A percentile compares a stretch with the other conserved stretches of the same genome.
Conservation (phyloP, 2,113 vertebrate genomes). For the Saimiri boliviensis region DNA sequence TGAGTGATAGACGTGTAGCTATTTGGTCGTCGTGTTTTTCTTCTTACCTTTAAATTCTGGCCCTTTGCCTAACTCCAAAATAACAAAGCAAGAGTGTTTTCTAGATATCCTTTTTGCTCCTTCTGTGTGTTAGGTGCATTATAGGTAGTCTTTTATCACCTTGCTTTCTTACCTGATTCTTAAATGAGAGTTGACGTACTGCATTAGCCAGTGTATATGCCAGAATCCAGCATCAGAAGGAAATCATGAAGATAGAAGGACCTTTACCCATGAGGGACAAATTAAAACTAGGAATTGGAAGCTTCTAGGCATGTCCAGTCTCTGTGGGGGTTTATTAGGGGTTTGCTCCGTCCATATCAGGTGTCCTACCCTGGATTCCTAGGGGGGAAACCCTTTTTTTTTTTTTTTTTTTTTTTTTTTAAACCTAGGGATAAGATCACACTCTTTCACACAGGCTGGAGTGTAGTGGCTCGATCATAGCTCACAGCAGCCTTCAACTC, state of each 20-base stretch:
- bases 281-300: not conserved
- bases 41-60: slow-evolving; percentile 11
- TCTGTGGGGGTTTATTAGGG: not conserved
- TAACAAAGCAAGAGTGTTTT: not conserved
- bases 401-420: too few species aligned
- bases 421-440: too few species aligned
- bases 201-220: not conserved
- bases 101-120: not conserved
- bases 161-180: not conserved
- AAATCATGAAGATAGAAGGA: not conserved
- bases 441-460: too few species aligned
- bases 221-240: not conserved
- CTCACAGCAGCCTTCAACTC: too few species aligned
- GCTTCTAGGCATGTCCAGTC: not conserved
- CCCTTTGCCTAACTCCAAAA: not conserved
- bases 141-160: not conserved
- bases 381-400: not conserved
- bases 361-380: not conserved
- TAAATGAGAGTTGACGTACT: not conserved
- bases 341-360: not conserved
- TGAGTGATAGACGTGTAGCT: not conserved
- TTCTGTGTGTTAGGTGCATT: not conserved
- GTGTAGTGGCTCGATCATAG: too few species aligned
- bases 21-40: not conserved
- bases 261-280: not conserved